Conservation (phyloP, 2,113 vertebrate genomes). For the Pteropus alecto region DNA sequence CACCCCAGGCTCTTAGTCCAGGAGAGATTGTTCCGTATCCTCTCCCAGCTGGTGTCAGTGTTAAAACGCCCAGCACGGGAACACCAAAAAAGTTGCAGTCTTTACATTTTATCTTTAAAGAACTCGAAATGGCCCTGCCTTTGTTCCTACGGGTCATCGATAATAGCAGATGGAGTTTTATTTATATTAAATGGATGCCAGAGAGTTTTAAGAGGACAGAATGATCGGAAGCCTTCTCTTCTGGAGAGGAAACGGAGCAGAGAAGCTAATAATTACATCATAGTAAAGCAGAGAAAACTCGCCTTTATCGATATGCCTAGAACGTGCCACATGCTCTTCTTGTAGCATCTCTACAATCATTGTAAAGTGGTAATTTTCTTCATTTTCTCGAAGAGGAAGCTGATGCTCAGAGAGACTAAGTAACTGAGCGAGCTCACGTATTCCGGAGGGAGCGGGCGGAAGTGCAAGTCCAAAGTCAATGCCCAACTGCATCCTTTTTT, state of each 20-base stretch:
- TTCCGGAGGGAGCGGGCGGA: fast-evolving
- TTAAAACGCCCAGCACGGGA: too few relatives aligned
- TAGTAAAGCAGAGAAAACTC: not conserved
- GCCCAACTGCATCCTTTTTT: not conserved
- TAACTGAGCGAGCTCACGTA: not conserved
- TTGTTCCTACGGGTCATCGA: not conserved
- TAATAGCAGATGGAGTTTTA: not conserved
- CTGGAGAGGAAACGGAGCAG: not conserved
- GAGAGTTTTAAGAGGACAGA: not conserved
- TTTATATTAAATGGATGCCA: not conserved
- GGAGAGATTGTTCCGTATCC: not conserved
- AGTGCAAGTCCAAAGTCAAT: not conserved
- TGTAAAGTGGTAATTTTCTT: not conserved
- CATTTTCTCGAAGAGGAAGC: not conserved
- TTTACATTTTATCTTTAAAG: not conserved
- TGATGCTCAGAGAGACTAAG: not conserved
- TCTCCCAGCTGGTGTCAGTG: not conserved
- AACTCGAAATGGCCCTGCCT: not conserved
- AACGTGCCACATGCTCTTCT: not conserved
- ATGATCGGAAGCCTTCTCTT: not conserved
- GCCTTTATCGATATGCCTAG: not conserved
- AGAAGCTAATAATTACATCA: not conserved
- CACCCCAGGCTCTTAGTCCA: not conserved
- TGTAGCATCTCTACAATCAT: not conserved
- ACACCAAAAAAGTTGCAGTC: not conserved